Evolutionary conservation across 2,888 invertebrate genomes (phyloP).

Genomic region (Campoletis raptor): DNA sequence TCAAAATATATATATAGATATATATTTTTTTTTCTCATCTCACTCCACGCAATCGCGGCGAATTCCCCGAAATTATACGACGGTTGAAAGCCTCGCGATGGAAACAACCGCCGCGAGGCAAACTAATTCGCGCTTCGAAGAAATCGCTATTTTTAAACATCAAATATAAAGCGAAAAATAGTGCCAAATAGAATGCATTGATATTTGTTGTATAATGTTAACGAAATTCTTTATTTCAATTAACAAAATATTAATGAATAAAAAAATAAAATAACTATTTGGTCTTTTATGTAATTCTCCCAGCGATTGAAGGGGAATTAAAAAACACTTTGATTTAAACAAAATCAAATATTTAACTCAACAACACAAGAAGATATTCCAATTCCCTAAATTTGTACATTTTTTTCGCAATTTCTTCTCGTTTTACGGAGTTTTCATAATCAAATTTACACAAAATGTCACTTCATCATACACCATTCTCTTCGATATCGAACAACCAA

Average conservation of each 20-base stretch:
- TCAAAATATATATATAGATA: constrained; percentile 3
- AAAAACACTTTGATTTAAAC: too few species aligned
- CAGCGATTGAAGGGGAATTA: too few species aligned
- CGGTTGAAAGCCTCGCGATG: constrained; percentile 19
- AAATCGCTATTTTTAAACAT: constrained; percentile 9
- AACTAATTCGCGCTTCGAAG: constrained; percentile 37
- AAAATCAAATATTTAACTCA: too few species aligned
- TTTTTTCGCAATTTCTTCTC: too few species aligned
- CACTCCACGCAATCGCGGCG: constrained; percentile 45
- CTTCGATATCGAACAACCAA: too few species aligned
- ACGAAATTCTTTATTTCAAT: neutral
- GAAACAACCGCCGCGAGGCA: constrained; percentile 21
- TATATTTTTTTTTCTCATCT: constrained; percentile 31
- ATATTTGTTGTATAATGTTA: neutral
- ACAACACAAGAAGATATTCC: too few species aligned
- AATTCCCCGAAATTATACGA: constrained; percentile 62
- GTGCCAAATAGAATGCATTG: neutral
- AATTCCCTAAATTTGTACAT: too few species aligned
- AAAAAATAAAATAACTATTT: too few species aligned
- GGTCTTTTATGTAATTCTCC: too few species aligned
- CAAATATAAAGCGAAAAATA: neutral
- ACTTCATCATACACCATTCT: too few species aligned
- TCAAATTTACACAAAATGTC: too few species aligned
- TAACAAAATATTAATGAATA: neutral
- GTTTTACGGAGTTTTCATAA: too few species aligned